These are phyloP conservation scores for Tetragnatha versicolor DNA, from an alignment of 1,140 invertebrate genomes.

Conservation along the genomic window DNA sequence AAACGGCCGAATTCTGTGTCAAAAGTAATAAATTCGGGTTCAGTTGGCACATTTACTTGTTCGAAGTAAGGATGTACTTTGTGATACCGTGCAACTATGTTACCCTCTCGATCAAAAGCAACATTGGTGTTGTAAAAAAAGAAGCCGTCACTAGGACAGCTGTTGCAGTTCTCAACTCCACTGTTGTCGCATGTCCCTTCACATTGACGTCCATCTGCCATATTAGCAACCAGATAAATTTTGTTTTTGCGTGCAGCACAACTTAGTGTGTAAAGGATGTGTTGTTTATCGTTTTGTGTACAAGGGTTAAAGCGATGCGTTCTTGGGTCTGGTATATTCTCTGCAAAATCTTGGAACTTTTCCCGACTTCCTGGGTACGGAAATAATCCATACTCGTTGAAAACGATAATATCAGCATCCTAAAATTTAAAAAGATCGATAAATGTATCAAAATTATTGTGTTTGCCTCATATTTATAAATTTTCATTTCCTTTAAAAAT, in stretches of 20 bases:
- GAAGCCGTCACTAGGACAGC: slow-evolving; percentile 62
- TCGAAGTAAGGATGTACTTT: slow-evolving; percentile 78
- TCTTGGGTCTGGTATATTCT: slow-evolving; percentile 29
- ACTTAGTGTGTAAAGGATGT: slow-evolving; percentile 1
- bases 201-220: slow-evolving; percentile 59
- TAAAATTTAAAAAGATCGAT: background rate
- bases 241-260: slow-evolving; percentile 31
- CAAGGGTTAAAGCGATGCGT: slow-evolving; percentile 29
- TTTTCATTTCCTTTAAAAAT: background rate
- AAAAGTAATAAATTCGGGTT: slow-evolving; percentile 70
- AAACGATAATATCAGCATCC: slow-evolving; percentile 41
- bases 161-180: background rate
- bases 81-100: slow-evolving; percentile 73
- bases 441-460: background rate
- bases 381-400: slow-evolving; percentile 31
- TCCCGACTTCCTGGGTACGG: background rate
- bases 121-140: slow-evolving; percentile 78
- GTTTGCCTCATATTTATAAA: background rate
- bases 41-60: slow-evolving; percentile 66
- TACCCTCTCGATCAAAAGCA: slow-evolving; percentile 73
- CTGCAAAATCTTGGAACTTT: background rate
- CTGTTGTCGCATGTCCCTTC: background rate
- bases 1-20: slow-evolving; percentile 69
- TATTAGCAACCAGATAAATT: slow-evolving; percentile 55
- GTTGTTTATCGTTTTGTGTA: background rate